These are phyloP conservation scores for Pelodiscus sinensis DNA, from an alignment of 2,113 vertebrate genomes.

Conservation along the genomic window DNA sequence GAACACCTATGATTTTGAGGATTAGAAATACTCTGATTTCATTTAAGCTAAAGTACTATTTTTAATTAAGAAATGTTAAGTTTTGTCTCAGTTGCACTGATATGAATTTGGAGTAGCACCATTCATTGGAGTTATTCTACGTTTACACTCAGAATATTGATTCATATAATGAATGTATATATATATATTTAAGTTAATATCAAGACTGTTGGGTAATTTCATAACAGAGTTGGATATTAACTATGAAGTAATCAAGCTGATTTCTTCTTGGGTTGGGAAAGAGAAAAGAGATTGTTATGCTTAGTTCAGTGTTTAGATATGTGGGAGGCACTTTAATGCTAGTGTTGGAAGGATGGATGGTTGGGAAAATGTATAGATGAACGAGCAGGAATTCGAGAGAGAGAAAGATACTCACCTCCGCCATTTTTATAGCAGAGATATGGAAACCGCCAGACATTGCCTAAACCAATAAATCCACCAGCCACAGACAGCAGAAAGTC, in stretches of 20 bases:
- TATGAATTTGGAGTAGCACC: neutral
- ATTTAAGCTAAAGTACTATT: neutral
- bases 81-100: neutral
- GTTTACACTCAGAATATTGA: neutral
- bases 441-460: constrained; percentile 98
- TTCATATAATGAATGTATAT: neutral
- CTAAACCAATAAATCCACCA: constrained; percentile 96
- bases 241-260: neutral
- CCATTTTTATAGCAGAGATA: constrained; percentile 99
- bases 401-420: constrained; percentile 85
- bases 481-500: constrained; percentile 98
- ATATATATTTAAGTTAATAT: too few species aligned
- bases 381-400: fast-evolving
- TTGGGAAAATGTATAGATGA: fast-evolving
- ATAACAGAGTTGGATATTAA: neutral
- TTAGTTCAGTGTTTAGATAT: fast-evolving
- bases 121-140: neutral
- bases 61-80: neutral
- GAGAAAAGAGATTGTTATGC: neutral
- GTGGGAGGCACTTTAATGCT: neutral
- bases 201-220: neutral
- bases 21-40: constrained; percentile 15
- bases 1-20: constrained; percentile 12
- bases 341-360: fast-evolving
- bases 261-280: neutral